A percentile compares a stretch with the other conserved stretches of the same genome.
These are phyloP conservation scores for Leptinotarsa defecta DNA, from an alignment of 1,140 invertebrate genomes.

Conservation along the genomic window DNA sequence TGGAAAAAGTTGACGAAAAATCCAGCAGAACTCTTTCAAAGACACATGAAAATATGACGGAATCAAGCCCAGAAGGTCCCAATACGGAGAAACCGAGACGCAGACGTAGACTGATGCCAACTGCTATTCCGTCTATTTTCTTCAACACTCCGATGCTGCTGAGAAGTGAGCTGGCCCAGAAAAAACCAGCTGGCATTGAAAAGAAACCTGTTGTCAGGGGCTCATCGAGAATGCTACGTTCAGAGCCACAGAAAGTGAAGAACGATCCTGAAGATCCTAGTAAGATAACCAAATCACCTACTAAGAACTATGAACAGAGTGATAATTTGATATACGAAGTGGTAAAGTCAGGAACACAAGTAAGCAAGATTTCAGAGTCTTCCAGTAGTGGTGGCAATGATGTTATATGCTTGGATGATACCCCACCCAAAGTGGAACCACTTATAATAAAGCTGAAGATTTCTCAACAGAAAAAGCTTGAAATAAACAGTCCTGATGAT, in stretches of 20 bases:
- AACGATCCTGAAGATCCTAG: background rate
- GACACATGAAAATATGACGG: background rate
- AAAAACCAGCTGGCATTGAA: conserved; percentile 1
- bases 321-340: conserved; percentile 24
- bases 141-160: conserved; percentile 27
- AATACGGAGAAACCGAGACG: conserved; percentile 20
- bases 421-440: conserved; percentile 23
- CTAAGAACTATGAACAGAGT: conserved; percentile 10
- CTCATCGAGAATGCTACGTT: conserved; percentile 11
- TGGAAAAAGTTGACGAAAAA: background rate
- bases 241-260: background rate
- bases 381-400: background rate
- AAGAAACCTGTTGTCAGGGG: background rate
- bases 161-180: conserved; percentile 23
- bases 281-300: background rate
- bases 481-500: background rate
- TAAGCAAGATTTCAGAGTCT: background rate
- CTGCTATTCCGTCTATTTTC: conserved; percentile 24
- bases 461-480: conserved; percentile 12
- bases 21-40: background rate
- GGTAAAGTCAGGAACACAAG: background rate
- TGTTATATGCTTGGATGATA: background rate
- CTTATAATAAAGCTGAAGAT: conserved; percentile 13
- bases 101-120: conserved; percentile 19
- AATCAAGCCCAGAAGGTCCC: background rate